These are phyloP conservation scores for Rhabdomys dilectus DNA, from an alignment of 2,113 vertebrate genomes.

Conservation along the genomic window DNA sequence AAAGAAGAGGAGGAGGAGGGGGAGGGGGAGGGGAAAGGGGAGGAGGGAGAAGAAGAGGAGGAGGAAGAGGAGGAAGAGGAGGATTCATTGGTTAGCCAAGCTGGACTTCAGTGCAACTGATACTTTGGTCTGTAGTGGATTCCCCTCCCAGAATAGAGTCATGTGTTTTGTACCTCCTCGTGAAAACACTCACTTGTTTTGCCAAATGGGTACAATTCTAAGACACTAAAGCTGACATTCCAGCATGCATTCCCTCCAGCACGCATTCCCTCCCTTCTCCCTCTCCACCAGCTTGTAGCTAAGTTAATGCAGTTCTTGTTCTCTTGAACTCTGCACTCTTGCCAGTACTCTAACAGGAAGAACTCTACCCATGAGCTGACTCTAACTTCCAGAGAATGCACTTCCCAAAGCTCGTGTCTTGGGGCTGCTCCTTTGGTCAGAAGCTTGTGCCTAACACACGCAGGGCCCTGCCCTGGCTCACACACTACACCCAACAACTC, in stretches of 20 bases:
- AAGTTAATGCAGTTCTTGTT: neutral
- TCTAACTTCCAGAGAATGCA: neutral
- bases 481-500: neutral
- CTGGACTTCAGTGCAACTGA: neutral
- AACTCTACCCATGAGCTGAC: neutral
- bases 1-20: no score
- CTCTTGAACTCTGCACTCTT: neutral
- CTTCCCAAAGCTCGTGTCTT: neutral
- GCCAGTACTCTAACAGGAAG: neutral
- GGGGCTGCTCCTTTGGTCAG: neutral
- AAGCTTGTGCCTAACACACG: neutral
- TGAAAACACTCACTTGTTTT: neutral
- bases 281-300: neutral
- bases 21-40: fast-evolving
- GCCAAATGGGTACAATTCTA: neutral
- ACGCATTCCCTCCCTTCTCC: no score
- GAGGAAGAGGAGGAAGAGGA: no score
- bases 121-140: neutral
- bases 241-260: no score
- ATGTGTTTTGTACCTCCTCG: no score
- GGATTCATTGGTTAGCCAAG: neutral
- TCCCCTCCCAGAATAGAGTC: neutral
- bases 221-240: neutral
- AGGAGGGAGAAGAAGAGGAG: neutral
- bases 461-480: neutral